Conservation (phyloP, 2,113 vertebrate species). For the Dicerorhinus sumatrensis region DNA sequence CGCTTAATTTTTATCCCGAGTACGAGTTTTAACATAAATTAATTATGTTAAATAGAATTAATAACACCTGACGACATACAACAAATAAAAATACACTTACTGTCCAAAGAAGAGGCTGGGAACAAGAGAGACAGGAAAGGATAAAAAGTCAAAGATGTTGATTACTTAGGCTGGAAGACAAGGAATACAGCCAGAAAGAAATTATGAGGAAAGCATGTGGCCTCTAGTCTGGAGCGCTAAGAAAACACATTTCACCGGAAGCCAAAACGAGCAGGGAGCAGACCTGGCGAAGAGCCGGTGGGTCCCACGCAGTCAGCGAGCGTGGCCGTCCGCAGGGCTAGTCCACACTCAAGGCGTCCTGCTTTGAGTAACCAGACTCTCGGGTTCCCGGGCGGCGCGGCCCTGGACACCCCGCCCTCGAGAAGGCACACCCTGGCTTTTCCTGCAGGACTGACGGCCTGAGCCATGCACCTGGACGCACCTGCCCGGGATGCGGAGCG, state of each 20-base stretch:
- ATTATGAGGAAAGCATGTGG: neutral
- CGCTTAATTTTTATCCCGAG: neutral
- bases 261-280: neutral
- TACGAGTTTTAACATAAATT: neutral
- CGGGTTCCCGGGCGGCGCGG: neutral
- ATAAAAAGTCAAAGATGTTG: neutral
- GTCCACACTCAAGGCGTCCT: neutral
- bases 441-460: neutral
- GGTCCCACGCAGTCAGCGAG: neutral
- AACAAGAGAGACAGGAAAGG: neutral
- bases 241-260: slow-evolving; percentile 15
- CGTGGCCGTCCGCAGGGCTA: neutral
- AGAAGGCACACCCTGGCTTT: neutral
- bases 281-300: neutral
- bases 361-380: neutral
- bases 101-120: neutral
- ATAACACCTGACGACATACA: neutral
- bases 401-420: neutral
- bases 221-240: neutral
- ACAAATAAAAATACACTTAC: neutral
- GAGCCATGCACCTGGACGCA: neutral
- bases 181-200: neutral
- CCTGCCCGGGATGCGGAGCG: neutral
- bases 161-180: neutral
- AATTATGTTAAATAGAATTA: too few relatives aligned